Evolutionary conservation across 2,888 invertebrate genomes (phyloP), one percentile per base, ranked within the genome.

Genomic region (Eudiplozoon nipponicum): DNA sequence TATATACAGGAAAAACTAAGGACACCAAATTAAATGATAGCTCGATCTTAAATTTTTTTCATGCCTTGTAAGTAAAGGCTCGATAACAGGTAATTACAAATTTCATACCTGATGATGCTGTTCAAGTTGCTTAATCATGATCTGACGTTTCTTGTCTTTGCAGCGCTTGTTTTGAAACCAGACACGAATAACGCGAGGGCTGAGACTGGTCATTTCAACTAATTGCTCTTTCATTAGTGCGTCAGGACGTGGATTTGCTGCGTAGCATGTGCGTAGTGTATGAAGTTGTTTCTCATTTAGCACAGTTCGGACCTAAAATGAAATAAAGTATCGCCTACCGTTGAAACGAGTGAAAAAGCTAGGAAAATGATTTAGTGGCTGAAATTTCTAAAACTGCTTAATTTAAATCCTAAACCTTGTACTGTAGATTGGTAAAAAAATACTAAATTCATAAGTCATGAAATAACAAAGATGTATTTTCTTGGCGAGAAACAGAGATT

Each of bases 171-270:
- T 59, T 49, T 86, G 86, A 67, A 90, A 94, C 94, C 94, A 94
- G 43, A 94, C 94, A 54, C 94, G 68, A 57, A 94, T 94, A 50
- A 94, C 94, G 13, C 94, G 66, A 17, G 90, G 86, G 52, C 78
- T 81, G 38, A 94, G 69, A 0, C 78, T 72, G 15, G 94, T 94
- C 86, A 90, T 84, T 63, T 94, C 90, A 29, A 86, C 86, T 46
- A 94, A 68, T 59, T 90, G 86, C 59, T 94, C 94, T 65, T 94
- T 94, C 78, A 90, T 81, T 45, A 90, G 68, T 28, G 94, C 90
- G 62, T 94, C 94, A 26, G 94, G 94, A 38, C 94, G 67, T 42
- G 90, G 84, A 63, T 94, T 94, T 42, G 81, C 80, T 44, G 74
- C 74, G 64, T 94, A 94, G 62, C 86, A 90, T 45, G 81, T 84